These are phyloP conservation scores for Ennomos quercinarius DNA, from an alignment of 2,888 invertebrate species.

Conservation along the genomic window DNA sequence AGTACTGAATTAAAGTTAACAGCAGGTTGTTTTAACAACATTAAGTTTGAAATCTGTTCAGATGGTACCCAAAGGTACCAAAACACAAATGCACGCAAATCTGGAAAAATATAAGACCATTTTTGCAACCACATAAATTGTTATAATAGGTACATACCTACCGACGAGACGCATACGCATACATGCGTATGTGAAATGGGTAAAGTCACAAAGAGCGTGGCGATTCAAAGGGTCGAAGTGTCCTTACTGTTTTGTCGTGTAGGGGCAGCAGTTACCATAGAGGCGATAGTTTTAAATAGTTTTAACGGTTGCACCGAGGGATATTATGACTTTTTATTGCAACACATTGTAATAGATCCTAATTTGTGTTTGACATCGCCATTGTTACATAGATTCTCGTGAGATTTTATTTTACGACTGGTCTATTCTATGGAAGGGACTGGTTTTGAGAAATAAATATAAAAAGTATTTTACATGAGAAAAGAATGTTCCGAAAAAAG, in stretches of 20 bases:
- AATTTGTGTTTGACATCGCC: conserved; percentile 50
- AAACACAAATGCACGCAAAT: too few species aligned
- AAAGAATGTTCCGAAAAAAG: not conserved
- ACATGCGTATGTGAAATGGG: too few species aligned
- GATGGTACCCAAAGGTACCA: too few species aligned
- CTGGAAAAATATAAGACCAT: too few species aligned
- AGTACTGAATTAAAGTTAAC: too few species aligned
- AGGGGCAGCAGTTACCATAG: conserved; percentile 45
- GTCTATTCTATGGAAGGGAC: conserved; percentile 12
- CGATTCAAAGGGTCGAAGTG: conserved; percentile 2
- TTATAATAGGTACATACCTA: too few species aligned
- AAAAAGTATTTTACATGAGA: not conserved
- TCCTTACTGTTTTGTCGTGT: conserved; percentile 30
- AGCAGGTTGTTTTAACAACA: too few species aligned
- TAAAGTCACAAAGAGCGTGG: not conserved
- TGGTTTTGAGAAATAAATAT: not conserved
- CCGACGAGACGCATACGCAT: too few species aligned
- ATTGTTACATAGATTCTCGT: conserved; percentile 45
- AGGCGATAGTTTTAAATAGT: conserved; percentile 57
- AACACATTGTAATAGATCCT: conserved; percentile 42
- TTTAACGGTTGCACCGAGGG: conserved; percentile 52
- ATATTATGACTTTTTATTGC: conserved; percentile 33
- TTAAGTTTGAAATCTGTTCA: too few species aligned
- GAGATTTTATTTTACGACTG: conserved; percentile 45
- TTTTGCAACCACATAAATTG: too few species aligned